Evolutionary conservation across 2,113 vertebrate genomes (phyloP), one percentile per base, ranked within the genome.

Genomic region (Murina feae): DNA sequence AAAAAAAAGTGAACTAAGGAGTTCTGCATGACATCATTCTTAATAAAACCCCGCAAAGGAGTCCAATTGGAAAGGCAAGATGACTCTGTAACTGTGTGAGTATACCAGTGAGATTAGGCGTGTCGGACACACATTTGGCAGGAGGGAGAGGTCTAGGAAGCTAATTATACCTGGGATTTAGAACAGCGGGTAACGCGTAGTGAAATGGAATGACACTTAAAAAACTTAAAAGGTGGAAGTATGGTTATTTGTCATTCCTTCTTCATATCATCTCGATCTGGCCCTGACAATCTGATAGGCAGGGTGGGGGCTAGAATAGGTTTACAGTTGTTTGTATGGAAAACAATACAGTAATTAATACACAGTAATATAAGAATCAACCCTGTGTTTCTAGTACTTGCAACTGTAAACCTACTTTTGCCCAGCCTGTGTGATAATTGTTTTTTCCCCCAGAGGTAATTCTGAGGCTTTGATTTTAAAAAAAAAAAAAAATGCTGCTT

Each of bases 11-110:
- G 79, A 69, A 49, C 25, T 75, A 69, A 89, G 55, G 85, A 83
- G 49, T n/a, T 30, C 17, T 55, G n/a, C 25, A 82, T 88, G 95
- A 87, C 74, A 90, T 82, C 72, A 95, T 91, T 91, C 65, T 94
- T 92, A 96, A 92, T 91, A 89, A 96, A 81, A 90, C 30, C 47
- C 35, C 58, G 37, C 32, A 32, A 83, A 81, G 91, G 58, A 71
- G 68, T 69, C 85, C 81, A 96, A 6, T 71, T 88, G 80, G 88
- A 84, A 92, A 90, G 63, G 35, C 4, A 32, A 32, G 47, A 51
- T 79, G 86, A 60, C 32, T 94, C 85, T 75, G 80, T 76, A 65
- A 86, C 4, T 5, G 18, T 44, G 35, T 47, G 53, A 74, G 16
- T n/a, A 21, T 8, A 80, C 88, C 20, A 83, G 68, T 12, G 94